Evolutionary conservation across 2,888 invertebrate genomes (phyloP), one percentile per base, ranked within the genome.

Genomic region (Clitarchus hookeri): DNA sequence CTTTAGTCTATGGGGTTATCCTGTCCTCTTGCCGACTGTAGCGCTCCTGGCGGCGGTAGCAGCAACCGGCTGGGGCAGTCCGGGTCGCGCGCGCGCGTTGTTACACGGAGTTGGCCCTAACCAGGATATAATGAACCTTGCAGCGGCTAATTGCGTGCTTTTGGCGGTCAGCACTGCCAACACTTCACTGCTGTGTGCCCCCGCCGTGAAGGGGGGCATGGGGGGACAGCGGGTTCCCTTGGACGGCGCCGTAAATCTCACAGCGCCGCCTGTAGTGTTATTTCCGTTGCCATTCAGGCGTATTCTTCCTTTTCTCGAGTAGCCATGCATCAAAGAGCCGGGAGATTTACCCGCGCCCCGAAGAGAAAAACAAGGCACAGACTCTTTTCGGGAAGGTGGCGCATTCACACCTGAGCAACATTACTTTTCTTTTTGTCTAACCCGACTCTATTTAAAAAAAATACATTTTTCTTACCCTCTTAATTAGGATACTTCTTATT

Each of bases 71-170:
- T 48, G 0, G 0, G 12, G 48, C 48, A 16, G 48, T 36, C 36
- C 48, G 65, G 8, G 65, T 11, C 65, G 65, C 13, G 65, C n/a
- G 19, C 12, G 48, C 48, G 48, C 48, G 11, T 48, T 48, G 48
- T 48, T 48, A 48, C 48, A 48, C 8, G 65, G n/a, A 11, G n/a
- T 23, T 65, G 19, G 13, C 65, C n/a, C 65, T 65, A 65, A 65
- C 65, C 65, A 65, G 65, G 65, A 65, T n/a, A n/a, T 65, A 65
- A 65, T 65, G 65, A 65, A 65, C 65, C 65, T n/a, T 19, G 65
- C 65, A 9, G 65, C n/a, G 65, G 65, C 65, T 65, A 65, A 65
- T 65, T 65, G 65, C 65, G 65, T 65, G 65, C 65, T 65, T 65
- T 65, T n/a, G 65, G 65, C 65, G 65, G 65, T 65, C 65, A 6